Evolutionary conservation across 2,888 invertebrate species (phyloP).

Genomic region (Drosophila hamatofila): DNA sequence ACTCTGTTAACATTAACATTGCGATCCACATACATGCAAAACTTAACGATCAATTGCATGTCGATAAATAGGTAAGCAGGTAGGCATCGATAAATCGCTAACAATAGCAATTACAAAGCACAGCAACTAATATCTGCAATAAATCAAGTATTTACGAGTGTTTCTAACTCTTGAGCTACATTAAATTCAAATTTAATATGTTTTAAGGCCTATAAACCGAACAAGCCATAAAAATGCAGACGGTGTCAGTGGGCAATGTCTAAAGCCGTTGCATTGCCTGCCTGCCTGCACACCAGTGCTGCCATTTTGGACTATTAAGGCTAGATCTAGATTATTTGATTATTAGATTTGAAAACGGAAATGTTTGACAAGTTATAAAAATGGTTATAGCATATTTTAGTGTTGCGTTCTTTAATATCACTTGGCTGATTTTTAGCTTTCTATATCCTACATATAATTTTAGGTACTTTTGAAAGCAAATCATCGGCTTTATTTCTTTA

Average conservation of each 20-base stretch:
- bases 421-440: too few relatives aligned
- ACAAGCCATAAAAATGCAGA: constrained; percentile 63
- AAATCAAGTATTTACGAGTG: not conserved
- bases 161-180: constrained; percentile 11
- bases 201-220: constrained; percentile 29
- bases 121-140: not conserved
- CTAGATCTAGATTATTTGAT: too few relatives aligned
- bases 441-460: too few relatives aligned
- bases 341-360: too few relatives aligned
- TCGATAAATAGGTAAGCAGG: not conserved
- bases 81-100: not conserved
- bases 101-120: not conserved
- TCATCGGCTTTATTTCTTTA: too few relatives aligned
- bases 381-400: too few relatives aligned
- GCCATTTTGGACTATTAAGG: too few relatives aligned
- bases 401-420: too few relatives aligned
- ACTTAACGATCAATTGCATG: not conserved
- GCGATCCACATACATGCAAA: not conserved
- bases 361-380: too few relatives aligned
- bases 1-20: not conserved
- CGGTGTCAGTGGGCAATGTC: constrained; percentile 36
- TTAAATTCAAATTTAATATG: constrained; percentile 47
- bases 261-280: constrained; percentile 47
- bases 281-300: too few relatives aligned
- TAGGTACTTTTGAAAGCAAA: too few relatives aligned